Percentiles rank a stretch among this genome's conserved stretches.
phyloP scores from a whole-genome alignment of 2,888 invertebrate genomes.

The Tineola bisselliella region DNA sequence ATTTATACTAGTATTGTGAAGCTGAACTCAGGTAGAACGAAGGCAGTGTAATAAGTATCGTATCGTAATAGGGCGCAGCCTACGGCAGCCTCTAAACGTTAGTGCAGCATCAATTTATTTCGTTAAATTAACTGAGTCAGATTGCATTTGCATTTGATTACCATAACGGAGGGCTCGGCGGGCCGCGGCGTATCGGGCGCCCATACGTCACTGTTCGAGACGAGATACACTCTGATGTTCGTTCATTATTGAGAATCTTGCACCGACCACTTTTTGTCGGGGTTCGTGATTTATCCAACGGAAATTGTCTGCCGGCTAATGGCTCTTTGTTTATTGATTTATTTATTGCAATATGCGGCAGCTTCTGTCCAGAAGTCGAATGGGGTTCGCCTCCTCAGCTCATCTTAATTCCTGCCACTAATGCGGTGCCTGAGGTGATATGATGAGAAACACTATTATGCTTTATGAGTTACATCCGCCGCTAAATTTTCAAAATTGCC shows the following conservation, averaged over 20 bases:
- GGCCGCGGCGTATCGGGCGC: conserved; percentile 42
- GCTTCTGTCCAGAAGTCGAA: conserved; percentile 40
- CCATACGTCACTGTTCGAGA: conserved; percentile 56
- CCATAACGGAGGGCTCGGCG: conserved; percentile 45
- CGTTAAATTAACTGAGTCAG: conserved; percentile 59
- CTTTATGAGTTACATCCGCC: neutral
- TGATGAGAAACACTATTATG: neutral
- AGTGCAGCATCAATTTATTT: conserved; percentile 54
- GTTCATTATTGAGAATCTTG: conserved; percentile 38
- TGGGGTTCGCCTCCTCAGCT: conserved; percentile 28
- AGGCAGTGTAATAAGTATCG: conserved; percentile 17
- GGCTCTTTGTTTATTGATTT: conserved; percentile 66
- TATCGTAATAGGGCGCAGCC: conserved; percentile 17
- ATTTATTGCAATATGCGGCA: conserved; percentile 62
- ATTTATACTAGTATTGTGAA: conserved; percentile 4
- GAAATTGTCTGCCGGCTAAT: conserved; percentile 65
- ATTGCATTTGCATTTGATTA: conserved; percentile 64
- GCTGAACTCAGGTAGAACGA: conserved; percentile 7
- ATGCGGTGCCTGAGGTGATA: neutral
- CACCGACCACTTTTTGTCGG: conserved; percentile 43
- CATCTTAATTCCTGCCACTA: neutral
- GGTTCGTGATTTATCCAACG: conserved; percentile 60
- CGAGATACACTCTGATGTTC: conserved; percentile 33
- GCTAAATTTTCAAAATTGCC: neutral
- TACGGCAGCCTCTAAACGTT: conserved; percentile 21